Percentiles rank a stretch among this genome's conserved stretches.
Conservation (phyloP, 2,888 invertebrate species). For the Sesia bembeciformis region DNA sequence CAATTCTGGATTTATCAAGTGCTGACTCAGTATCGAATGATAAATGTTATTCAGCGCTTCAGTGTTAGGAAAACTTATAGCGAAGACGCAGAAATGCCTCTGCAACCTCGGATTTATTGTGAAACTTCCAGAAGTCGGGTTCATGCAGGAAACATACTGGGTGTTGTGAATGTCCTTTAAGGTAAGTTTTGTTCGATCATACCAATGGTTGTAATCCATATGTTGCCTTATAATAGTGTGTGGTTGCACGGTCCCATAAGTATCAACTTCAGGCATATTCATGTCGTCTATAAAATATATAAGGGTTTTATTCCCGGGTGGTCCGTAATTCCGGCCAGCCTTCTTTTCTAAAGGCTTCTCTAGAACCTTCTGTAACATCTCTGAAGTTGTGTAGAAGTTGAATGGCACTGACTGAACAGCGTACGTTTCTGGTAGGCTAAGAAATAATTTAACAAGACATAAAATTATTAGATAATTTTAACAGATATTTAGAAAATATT, state of each 20-base stretch:
- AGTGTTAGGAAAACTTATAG: constrained; percentile 85
- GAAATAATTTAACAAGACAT: constrained; percentile 6
- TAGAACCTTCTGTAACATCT: constrained; percentile 93
- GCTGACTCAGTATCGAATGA: constrained; percentile 89
- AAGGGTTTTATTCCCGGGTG: constrained; percentile 93
- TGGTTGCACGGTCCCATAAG: constrained; percentile 96
- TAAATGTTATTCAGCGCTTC: constrained; percentile 93
- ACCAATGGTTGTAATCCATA: constrained; percentile 96
- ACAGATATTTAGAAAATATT: neutral
- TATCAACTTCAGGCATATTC: constrained; percentile 96
- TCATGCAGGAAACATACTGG: constrained; percentile 98
- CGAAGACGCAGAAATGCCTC: constrained; percentile 91
- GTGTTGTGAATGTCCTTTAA: constrained; percentile 97
- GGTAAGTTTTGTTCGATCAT: constrained; percentile 85
- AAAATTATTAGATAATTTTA: neutral
- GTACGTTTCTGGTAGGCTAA: constrained; percentile 86
- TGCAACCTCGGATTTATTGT: constrained; percentile 96
- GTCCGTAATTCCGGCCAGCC: constrained; percentile 95
- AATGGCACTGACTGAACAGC: constrained; percentile 94
- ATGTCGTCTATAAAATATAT: constrained; percentile 98
- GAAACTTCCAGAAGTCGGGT: constrained; percentile 97
- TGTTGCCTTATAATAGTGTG: constrained; percentile 97
- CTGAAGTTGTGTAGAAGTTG: constrained; percentile 96
- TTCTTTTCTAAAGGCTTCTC: constrained; percentile 98
- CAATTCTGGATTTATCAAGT: constrained; percentile 86